Evolutionary conservation across 2,888 invertebrate species (phyloP).

Genomic region (Crematogaster levior): DNA sequence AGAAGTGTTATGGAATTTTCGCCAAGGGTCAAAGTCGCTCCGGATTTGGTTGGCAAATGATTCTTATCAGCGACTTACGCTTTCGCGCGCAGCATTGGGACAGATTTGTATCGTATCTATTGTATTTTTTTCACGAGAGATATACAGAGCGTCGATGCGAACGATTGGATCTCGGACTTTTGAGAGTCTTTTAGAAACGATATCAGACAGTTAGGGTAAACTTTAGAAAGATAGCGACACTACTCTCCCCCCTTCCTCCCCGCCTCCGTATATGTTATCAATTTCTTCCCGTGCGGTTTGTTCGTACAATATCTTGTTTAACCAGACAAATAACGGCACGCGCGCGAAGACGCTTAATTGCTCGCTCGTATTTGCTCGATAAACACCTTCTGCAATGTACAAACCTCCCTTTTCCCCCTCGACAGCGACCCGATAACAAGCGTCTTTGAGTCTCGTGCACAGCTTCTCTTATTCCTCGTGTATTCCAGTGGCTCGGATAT

Average conservation of each 20-base stretch:
- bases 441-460: conserved; percentile 23
- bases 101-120: neutral
- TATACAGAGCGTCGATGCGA: neutral
- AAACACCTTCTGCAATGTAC: conserved; percentile 68
- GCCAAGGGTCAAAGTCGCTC: neutral
- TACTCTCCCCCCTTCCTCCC: neutral
- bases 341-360: conserved; percentile 76
- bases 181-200: neutral
- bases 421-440: conserved; percentile 26
- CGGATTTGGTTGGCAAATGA: conserved; percentile 34
- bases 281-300: conserved; percentile 34
- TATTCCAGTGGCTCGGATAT: neutral
- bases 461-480: conserved; percentile 10
- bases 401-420: conserved; percentile 30
- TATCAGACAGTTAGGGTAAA: neutral
- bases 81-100: neutral
- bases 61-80: conserved; percentile 10
- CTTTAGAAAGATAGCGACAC: neutral
- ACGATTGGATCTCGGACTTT: neutral
- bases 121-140: neutral
- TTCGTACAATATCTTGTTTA: conserved; percentile 81
- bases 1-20: neutral
- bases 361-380: conserved; percentile 74
- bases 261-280: neutral
- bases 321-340: conserved; percentile 83